A percentile compares a stretch with the other conserved stretches of the same genome.
Evolutionary conservation across 2,888 invertebrate genomes (phyloP).

Genomic region (Ochlodes sylvanus): DNA sequence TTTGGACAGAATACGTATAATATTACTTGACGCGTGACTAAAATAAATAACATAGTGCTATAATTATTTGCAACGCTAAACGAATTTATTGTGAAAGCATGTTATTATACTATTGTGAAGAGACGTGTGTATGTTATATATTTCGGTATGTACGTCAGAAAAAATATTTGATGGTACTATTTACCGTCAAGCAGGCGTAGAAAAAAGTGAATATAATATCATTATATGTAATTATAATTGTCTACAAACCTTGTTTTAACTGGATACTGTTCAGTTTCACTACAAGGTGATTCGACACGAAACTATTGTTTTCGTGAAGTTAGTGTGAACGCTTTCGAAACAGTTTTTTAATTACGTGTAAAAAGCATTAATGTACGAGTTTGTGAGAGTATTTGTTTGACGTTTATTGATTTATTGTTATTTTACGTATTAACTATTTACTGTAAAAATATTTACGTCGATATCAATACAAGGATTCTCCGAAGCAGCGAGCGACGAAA

Average conservation of each 20-base stretch:
- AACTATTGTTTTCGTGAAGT: conserved; percentile 31
- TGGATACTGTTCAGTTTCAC: conserved; percentile 26
- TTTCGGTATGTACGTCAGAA: too few species aligned
- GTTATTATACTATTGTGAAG: neutral
- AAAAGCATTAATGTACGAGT: conserved; percentile 8
- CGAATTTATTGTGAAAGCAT: neutral
- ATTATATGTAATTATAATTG: neutral
- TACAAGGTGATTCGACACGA: conserved; percentile 19
- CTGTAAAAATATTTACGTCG: too few species aligned
- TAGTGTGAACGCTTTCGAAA: conserved; percentile 29
- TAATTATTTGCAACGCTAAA: neutral
- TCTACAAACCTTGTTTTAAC: too few species aligned
- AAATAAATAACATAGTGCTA: neutral
- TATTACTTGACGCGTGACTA: conserved; percentile 2
- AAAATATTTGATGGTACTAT: too few species aligned
- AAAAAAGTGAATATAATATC: neutral
- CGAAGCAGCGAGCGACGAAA: too few species aligned
- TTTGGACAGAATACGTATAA: neutral
- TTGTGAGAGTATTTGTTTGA: neutral
- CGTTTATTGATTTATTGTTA: too few species aligned
- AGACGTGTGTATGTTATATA: too few species aligned
- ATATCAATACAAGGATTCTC: too few species aligned
- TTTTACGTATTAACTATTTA: too few species aligned
- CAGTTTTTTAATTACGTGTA: conserved; percentile 18
- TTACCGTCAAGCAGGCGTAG: too few species aligned